phyloP scores from a whole-genome alignment of 2,113 vertebrate genomes.

The Chaenogobius annularis region DNA sequence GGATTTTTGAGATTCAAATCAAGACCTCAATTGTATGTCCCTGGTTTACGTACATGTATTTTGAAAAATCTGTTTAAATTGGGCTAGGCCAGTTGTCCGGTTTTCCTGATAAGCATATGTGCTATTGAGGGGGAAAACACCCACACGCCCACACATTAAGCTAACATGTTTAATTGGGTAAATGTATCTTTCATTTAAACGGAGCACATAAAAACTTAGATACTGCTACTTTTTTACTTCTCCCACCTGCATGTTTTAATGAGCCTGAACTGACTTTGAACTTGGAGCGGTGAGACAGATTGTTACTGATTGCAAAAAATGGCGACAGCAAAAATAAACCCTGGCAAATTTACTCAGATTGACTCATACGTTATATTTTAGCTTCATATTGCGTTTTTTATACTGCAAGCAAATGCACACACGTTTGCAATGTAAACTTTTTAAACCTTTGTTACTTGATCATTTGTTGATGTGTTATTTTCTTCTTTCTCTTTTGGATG shows the following conservation, averaged over 20 bases:
- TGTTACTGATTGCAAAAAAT: conserved; percentile 19
- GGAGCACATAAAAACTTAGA: neutral
- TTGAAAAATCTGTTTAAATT: too few relatives aligned
- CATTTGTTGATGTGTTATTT: too few relatives aligned
- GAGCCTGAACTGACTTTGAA: conserved; percentile 38
- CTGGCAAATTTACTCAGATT: neutral
- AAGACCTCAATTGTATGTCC: too few relatives aligned
- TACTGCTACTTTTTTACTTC: neutral
- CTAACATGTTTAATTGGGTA: too few relatives aligned
- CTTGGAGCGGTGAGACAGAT: conserved; percentile 20
- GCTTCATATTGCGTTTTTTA: neutral
- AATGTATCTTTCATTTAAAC: too few relatives aligned
- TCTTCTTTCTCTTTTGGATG: neutral
- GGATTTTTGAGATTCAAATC: too few relatives aligned
- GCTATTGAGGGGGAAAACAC: neutral
- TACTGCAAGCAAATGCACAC: neutral
- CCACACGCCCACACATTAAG: neutral
- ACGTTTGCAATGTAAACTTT: neutral
- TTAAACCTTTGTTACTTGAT: neutral
- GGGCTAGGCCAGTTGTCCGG: too few relatives aligned
- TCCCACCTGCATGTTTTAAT: conserved; percentile 12
- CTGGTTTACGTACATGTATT: too few relatives aligned
- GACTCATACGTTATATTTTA: neutral
- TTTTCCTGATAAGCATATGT: neutral
- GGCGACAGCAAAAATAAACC: neutral